A percentile compares a stretch with the other conserved stretches of the same genome.
Evolutionary conservation across 1,140 invertebrate species (phyloP).

Genomic region (Drosophila sucinea): DNA sequence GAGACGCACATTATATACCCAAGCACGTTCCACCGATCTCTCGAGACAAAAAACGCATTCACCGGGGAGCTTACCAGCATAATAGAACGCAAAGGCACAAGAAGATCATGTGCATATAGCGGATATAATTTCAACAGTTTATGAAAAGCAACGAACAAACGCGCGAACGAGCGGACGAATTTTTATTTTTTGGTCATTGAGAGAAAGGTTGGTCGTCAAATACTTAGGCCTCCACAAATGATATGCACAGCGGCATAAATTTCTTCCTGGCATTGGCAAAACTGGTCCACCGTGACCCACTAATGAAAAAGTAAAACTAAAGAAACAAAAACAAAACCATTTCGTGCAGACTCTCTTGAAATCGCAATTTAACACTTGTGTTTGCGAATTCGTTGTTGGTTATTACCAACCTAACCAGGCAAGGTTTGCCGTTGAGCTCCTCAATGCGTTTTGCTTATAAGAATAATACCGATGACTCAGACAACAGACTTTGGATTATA

Average conservation of each 20-base stretch:
- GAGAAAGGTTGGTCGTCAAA: slow-evolving; percentile 28
- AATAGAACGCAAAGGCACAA: background rate
- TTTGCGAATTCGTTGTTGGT: background rate
- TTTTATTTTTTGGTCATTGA: background rate
- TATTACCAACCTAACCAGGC: background rate
- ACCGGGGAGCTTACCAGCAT: background rate
- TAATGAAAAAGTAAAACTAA: slow-evolving; percentile 31
- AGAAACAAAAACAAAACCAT: slow-evolving; percentile 17
- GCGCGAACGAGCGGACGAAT: background rate
- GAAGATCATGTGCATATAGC: slow-evolving; percentile 50
- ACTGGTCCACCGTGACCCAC: slow-evolving; percentile 77
- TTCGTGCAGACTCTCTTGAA: slow-evolving; percentile 6
- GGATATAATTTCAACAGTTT: slow-evolving; percentile 35
- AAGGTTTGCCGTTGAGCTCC: background rate
- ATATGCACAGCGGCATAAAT: slow-evolving; percentile 62
- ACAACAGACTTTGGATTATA: background rate
- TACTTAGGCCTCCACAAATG: slow-evolving; percentile 31
- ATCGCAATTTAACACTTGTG: slow-evolving; percentile 39
- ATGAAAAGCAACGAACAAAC: slow-evolving; percentile 27
- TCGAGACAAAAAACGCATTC: background rate
- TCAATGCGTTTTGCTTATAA: background rate
- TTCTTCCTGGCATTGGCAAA: slow-evolving; percentile 65
- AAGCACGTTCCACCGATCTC: slow-evolving; percentile 42
- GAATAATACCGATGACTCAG: background rate
- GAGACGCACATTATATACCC: slow-evolving; percentile 47